Evolutionary conservation across 2,888 invertebrate species (phyloP).

Genomic region (Tachina fera): DNA sequence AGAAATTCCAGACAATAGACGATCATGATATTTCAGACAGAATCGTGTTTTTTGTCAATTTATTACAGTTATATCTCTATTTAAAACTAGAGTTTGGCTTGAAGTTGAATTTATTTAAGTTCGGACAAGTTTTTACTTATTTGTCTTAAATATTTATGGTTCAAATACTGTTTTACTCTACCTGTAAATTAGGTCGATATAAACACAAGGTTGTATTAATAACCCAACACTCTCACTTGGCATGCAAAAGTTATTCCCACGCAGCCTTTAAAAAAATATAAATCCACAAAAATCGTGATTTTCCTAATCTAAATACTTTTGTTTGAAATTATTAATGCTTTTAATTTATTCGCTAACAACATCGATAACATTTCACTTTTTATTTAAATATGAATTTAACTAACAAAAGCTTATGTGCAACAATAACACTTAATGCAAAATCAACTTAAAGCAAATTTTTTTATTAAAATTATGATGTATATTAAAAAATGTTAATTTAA

Average conservation of each 20-base stretch:
- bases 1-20: constrained; percentile 28
- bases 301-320: constrained; percentile 58
- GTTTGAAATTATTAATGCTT: constrained; percentile 46
- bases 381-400: neutral
- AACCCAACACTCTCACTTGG: constrained; percentile 51
- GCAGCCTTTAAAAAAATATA: constrained; percentile 43
- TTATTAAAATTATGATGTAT: no score
- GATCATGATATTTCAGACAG: constrained; percentile 59
- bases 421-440: no score
- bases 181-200: constrained; percentile 65
- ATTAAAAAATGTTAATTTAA: no score
- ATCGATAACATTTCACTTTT: constrained; percentile 52
- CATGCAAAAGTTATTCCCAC: constrained; percentile 68
- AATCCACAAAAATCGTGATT: constrained; percentile 50
- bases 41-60: constrained; percentile 68
- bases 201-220: constrained; percentile 60
- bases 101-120: neutral
- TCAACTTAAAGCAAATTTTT: no score
- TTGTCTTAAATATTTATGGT: constrained; percentile 46
- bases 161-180: constrained; percentile 43
- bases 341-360: constrained; percentile 53
- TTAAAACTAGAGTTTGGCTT: constrained; percentile 33
- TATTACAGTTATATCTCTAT: constrained; percentile 59
- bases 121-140: constrained; percentile 14
- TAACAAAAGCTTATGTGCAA: neutral